phyloP scores from a whole-genome alignment of 1,140 invertebrate genomes.

The Lerema accius region DNA sequence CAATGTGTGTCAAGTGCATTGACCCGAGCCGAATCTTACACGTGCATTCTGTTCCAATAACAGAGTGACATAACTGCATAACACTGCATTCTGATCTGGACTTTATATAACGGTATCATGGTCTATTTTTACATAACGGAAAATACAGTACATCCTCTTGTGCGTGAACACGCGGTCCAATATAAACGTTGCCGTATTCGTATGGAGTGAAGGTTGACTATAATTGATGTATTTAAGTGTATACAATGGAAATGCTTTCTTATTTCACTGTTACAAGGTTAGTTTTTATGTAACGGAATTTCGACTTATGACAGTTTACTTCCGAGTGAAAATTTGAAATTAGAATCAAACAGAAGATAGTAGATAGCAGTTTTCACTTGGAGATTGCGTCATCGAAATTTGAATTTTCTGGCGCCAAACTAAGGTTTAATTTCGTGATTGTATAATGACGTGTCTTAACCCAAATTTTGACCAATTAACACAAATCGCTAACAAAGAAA shows the following conservation, averaged over 20 bases:
- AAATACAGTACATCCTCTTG: conserved; percentile 1
- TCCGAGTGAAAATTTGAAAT: neutral
- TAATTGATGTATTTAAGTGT: neutral
- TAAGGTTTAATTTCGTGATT: conserved; percentile 12
- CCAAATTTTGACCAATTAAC: conserved; percentile 61
- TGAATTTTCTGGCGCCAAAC: conserved; percentile 15
- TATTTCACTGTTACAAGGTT: neutral
- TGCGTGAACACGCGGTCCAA: neutral
- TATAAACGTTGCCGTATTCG: conserved; percentile 11
- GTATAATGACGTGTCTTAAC: conserved; percentile 37
- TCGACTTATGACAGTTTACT: conserved; percentile 8
- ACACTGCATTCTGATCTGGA: conserved; percentile 16
- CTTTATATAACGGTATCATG: conserved; percentile 18
- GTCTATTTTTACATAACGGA: conserved; percentile 29
- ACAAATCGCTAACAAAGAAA: conserved; percentile 53
- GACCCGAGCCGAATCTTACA: conserved; percentile 54
- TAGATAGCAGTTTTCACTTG: conserved; percentile 17
- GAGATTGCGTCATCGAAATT: conserved; percentile 14
- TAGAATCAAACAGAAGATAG: conserved; percentile 13
- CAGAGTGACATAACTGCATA: conserved; percentile 38
- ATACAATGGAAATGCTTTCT: conserved; percentile 5
- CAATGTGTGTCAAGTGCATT: conserved; percentile 60
- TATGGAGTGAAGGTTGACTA: neutral
- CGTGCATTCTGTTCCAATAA: conserved; percentile 43
- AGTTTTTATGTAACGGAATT: conserved; percentile 7